phyloP scores from a whole-genome alignment of 2,797 vertebrate species.

The Eptatretus atami region DNA sequence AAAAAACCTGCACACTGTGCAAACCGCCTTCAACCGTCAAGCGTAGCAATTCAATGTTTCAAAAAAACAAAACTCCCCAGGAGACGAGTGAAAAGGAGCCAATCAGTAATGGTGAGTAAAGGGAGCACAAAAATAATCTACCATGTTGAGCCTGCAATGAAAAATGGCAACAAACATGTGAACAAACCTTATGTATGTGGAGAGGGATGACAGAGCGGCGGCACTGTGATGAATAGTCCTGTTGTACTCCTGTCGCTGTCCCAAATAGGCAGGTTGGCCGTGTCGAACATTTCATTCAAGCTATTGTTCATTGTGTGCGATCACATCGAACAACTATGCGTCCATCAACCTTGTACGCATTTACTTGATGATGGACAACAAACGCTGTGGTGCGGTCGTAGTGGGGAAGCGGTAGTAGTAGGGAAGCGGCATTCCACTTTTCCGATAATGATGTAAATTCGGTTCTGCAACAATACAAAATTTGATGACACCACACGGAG shows the following conservation, averaged over 20 bases:
- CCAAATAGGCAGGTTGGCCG: constrained; percentile 21
- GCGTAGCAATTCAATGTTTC: no score
- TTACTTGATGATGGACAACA: constrained; percentile 61
- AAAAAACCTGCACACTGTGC: no score
- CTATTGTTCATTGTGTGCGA: constrained; percentile 35
- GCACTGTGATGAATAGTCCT: constrained; percentile 18
- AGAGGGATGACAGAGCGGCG: constrained; percentile 42
- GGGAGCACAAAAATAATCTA: no score
- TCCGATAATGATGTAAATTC: constrained; percentile 41
- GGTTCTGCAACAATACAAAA: constrained; percentile 19
- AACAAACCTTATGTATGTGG: constrained; percentile 21
- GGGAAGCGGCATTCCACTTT: constrained; percentile 23
- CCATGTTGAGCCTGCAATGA: no score
- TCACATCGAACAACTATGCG: constrained; percentile 45
- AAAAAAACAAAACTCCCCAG: no score
- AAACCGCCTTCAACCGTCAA: no score
- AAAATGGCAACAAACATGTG: no score
- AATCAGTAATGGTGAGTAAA: no score
- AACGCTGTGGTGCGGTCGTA: constrained; percentile 28
- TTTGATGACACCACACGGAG: no score
- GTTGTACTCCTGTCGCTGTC: constrained; percentile 8
- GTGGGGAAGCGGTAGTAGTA: constrained; percentile 18
- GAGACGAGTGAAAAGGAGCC: no score
- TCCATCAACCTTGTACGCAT: constrained; percentile 41
- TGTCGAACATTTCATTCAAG: constrained; percentile 56